A percentile compares a stretch with the other conserved stretches of the same genome.
Conservation (phyloP, 53 echinoderm and acorn worm genomes). For the Crossaster papposus region DNA sequence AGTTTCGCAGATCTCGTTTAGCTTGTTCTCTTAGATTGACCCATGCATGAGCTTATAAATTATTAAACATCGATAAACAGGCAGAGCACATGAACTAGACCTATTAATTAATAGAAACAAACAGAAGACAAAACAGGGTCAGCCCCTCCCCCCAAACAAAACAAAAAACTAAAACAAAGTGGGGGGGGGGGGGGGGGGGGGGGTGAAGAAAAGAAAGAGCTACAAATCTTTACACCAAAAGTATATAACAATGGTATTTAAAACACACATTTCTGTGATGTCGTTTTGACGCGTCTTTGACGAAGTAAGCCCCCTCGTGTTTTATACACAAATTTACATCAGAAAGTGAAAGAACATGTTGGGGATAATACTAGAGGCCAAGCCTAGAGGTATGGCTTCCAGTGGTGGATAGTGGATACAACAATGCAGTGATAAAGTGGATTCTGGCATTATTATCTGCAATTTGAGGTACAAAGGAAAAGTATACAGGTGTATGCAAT, state of each 20-base stretch:
- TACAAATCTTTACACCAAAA: constrained; percentile 24
- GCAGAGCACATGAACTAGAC: not conserved
- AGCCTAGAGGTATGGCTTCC: not conserved
- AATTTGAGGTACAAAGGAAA: too few relatives aligned
- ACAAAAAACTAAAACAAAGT: too few relatives aligned
- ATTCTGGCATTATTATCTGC: not conserved
- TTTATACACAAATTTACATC: constrained; percentile 3
- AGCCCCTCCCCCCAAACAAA: too few relatives aligned
- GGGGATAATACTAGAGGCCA: not conserved
- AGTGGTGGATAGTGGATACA: not conserved
- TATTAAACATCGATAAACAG: not conserved
- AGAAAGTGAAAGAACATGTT: not conserved
- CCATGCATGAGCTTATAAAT: not conserved
- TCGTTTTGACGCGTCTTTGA: not conserved
- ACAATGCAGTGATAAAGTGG: not conserved
- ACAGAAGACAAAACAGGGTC: not conserved
- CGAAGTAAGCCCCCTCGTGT: not conserved
- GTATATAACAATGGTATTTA: constrained; percentile 23
- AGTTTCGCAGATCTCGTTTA: not conserved
- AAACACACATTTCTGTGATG: not conserved
- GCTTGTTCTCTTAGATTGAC: too few relatives aligned
- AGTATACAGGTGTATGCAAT: too few relatives aligned
- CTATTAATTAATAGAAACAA: not conserved
- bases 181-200: too few relatives aligned
- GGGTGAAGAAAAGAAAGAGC: too few relatives aligned